Evolutionary conservation across 2,113 vertebrate species (phyloP).

Genomic region (Hippopotamus amphibius): DNA sequence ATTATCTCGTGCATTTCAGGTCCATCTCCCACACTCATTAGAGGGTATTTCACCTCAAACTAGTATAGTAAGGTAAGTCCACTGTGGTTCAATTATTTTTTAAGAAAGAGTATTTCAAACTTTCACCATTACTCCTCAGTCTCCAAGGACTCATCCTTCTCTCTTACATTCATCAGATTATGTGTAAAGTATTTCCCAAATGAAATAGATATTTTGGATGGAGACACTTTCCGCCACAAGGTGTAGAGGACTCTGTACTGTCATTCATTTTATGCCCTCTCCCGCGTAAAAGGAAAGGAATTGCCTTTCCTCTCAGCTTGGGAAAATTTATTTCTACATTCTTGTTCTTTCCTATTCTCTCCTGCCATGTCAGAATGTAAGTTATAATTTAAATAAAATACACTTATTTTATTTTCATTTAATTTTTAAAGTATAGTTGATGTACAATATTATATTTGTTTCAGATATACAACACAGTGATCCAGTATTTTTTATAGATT

Average conservation of each 20-base stretch:
- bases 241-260: neutral
- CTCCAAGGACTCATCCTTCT: neutral
- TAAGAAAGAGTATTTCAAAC: neutral
- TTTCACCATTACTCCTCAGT: neutral
- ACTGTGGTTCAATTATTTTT: neutral
- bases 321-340: neutral
- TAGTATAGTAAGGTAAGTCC: neutral
- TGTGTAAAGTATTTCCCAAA: neutral
- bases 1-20: neutral
- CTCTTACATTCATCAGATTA: neutral
- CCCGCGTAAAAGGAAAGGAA: neutral
- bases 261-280: neutral
- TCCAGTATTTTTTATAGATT: neutral
- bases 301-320: neutral
- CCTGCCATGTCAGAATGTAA: neutral
- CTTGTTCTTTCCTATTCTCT: neutral
- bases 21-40: neutral
- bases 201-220: neutral
- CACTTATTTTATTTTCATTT: neutral
- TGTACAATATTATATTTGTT: neutral
- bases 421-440: neutral
- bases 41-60: neutral
- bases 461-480: neutral
- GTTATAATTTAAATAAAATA: neutral
- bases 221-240: neutral